Evolutionary conservation across 2,888 invertebrate species (phyloP).

Genomic region (Apodemia duryi): DNA sequence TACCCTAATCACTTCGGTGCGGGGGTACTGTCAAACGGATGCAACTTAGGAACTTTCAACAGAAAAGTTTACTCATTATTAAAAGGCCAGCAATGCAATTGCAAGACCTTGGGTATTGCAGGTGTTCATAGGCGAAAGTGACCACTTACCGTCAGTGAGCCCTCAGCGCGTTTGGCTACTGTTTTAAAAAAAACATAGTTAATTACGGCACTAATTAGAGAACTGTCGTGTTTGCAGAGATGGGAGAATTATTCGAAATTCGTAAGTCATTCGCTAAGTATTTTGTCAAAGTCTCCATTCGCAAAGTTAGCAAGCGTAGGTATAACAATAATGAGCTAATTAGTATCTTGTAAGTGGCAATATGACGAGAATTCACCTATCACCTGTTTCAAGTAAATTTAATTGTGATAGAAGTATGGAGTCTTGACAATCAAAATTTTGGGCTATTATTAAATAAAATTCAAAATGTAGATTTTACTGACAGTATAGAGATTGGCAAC

Average conservation of each 20-base stretch:
- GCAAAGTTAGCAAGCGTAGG: not conserved
- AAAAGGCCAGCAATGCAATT: too few species aligned
- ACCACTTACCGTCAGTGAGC: too few species aligned
- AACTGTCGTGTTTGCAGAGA: not conserved
- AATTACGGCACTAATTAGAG: not conserved
- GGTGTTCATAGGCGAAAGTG: too few species aligned
- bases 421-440: not conserved
- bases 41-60: too few species aligned
- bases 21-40: too few species aligned
- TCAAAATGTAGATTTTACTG: too few species aligned
- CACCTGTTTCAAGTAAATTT: not conserved
- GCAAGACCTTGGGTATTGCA: too few species aligned
- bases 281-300: not conserved
- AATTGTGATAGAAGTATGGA: not conserved
- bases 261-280: not conserved
- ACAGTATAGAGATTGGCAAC: too few species aligned
- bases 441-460: not conserved
- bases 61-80: too few species aligned
- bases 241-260: not conserved
- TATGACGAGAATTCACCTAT: not conserved
- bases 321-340: slow-evolving; percentile 10
- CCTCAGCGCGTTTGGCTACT: too few species aligned
- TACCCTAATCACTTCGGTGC: too few species aligned
- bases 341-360: not conserved
- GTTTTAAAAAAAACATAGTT: too few species aligned